A percentile compares a stretch with the other conserved stretches of the same genome.
These are phyloP conservation scores for Herminia tarsipennalis DNA, from an alignment of 2,888 invertebrate genomes.

Conservation along the genomic window DNA sequence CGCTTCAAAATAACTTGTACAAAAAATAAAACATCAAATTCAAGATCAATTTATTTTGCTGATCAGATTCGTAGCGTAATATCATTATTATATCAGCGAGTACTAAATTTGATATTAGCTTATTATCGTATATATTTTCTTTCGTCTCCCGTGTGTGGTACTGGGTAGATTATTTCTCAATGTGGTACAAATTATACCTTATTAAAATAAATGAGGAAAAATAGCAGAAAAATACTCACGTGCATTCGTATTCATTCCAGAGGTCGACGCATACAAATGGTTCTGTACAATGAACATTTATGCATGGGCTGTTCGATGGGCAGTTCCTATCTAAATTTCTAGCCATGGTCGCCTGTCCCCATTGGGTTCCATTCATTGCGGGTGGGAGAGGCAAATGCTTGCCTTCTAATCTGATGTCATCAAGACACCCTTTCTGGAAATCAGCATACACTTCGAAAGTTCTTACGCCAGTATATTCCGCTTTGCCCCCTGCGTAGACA, in stretches of 20 bases:
- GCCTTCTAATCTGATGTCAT: conserved; percentile 93
- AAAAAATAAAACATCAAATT: too few species aligned
- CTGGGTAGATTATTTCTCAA: too few species aligned
- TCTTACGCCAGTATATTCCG: conserved; percentile 96
- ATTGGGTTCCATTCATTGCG: conserved; percentile 97
- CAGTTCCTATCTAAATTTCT: conserved; percentile 96
- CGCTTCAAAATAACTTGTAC: conserved; percentile 46
- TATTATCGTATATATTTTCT: too few species aligned
- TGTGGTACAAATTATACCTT: too few species aligned
- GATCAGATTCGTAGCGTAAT: too few species aligned
- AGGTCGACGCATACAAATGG: conserved; percentile 98
- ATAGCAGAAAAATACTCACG: conserved; percentile 88
- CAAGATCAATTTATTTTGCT: too few species aligned
- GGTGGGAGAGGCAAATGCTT: conserved; percentile 97
- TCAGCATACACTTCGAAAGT: conserved; percentile 98
- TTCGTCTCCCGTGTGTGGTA: too few species aligned
- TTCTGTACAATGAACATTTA: conserved; percentile 96
- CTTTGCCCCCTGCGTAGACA: conserved; percentile 97
- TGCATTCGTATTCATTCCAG: conserved; percentile 99
- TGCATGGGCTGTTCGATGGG: conserved; percentile 97
- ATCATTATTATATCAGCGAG: too few species aligned
- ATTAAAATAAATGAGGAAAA: neutral
- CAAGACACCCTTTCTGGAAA: conserved; percentile 94
- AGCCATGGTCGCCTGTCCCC: conserved; percentile 98
- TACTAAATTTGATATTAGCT: too few species aligned